Evolutionary conservation across 2,113 vertebrate genomes (phyloP).

Genomic region (Cairina moschata): DNA sequence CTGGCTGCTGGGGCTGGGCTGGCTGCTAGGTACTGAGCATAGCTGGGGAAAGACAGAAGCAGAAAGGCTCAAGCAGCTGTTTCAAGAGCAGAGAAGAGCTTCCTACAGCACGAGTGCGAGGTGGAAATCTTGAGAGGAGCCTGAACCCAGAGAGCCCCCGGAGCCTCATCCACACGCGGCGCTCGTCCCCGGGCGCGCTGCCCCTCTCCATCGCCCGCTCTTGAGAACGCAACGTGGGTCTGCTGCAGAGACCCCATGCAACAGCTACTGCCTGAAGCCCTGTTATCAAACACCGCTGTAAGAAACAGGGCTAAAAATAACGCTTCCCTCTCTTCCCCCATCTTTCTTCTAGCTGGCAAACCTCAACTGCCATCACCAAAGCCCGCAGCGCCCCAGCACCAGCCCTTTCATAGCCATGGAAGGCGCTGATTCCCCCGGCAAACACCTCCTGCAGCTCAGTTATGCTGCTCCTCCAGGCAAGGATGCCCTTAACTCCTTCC

Average conservation of each 20-base stretch:
- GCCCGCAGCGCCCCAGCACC: accelerated
- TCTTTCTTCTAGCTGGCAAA: not conserved
- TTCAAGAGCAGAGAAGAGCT: not conserved
- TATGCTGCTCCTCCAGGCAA: not conserved
- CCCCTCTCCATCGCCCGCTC: accelerated
- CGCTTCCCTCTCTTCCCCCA: not conserved
- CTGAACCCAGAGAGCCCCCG: not conserved
- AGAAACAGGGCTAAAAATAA: not conserved
- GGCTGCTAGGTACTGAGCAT: not conserved
- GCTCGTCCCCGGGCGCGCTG: not conserved
- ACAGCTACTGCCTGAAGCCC: not conserved
- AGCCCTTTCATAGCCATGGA: not conserved
- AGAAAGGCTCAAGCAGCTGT: not conserved
- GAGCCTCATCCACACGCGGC: accelerated
- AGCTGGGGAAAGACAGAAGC: not conserved
- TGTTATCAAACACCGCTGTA: not conserved
- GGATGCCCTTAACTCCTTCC: not conserved
- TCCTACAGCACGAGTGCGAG: not conserved
- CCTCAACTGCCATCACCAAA: accelerated
- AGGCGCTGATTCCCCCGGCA: not conserved
- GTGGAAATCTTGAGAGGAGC: not conserved
- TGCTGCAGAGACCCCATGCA: not conserved
- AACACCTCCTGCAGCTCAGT: not conserved
- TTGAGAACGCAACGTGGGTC: not conserved
- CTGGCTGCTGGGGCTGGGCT: not conserved